Conservation (phyloP, 2,888 invertebrate species). For the Gari tellinella region DNA sequence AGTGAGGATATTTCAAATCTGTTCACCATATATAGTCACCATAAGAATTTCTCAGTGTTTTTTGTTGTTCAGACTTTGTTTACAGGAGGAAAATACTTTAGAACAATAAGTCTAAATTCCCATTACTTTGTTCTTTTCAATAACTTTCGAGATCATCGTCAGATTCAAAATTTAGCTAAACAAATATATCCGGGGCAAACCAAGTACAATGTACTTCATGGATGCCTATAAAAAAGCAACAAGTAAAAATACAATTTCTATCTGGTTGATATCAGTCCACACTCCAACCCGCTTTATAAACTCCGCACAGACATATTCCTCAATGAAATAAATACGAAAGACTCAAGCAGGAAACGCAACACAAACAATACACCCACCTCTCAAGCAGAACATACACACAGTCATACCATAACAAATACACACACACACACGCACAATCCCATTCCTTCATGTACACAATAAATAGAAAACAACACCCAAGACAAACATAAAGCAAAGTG, state of each 20-base stretch:
- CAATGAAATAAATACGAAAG: too few species aligned
- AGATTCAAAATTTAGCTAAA: constrained; percentile 57
- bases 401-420: too few species aligned
- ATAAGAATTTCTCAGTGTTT: constrained; percentile 50
- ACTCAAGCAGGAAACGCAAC: too few species aligned
- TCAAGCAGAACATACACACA: too few species aligned
- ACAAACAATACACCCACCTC: too few species aligned
- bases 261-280: constrained; percentile 33
- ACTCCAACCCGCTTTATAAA: constrained; percentile 13
- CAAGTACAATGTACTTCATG: constrained; percentile 54
- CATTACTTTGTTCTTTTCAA: constrained; percentile 57
- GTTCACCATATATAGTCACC: constrained; percentile 49
- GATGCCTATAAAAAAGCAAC: constrained; percentile 41
- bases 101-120: constrained; percentile 54
- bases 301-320: too few species aligned
- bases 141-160: constrained; percentile 43
- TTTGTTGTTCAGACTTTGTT: constrained; percentile 58
- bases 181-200: constrained; percentile 54
- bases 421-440: too few species aligned
- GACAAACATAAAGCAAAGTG: too few species aligned
- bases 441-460: too few species aligned
- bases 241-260: constrained; percentile 36
- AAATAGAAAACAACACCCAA: too few species aligned
- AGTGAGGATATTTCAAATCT: constrained; percentile 46
- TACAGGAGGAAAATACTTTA: constrained; percentile 52